phyloP scores from a whole-genome alignment of 2,888 invertebrate species.

The Amiota minor region DNA sequence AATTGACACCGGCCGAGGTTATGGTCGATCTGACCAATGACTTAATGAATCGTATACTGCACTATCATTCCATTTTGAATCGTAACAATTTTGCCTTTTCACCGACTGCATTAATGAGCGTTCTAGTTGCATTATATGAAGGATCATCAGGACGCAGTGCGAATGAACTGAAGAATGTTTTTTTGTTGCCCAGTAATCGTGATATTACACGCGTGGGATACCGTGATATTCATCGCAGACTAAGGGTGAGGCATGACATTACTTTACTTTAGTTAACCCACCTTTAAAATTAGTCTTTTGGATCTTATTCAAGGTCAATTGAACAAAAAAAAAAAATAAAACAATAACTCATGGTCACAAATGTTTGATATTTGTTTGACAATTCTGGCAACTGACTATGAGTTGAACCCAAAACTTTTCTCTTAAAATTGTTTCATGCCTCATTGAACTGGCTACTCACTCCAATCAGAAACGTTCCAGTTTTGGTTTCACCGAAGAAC shows the following conservation, averaged over 20 bases:
- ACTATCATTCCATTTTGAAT: slow-evolving; percentile 82
- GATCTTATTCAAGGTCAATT: too few relatives aligned
- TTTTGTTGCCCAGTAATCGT: slow-evolving; percentile 82
- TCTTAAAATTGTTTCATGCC: too few relatives aligned
- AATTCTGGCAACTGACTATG: too few relatives aligned
- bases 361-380: too few relatives aligned
- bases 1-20: slow-evolving; percentile 78
- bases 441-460: too few relatives aligned
- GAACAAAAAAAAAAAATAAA: too few relatives aligned
- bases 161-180: slow-evolving; percentile 81
- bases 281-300: too few relatives aligned
- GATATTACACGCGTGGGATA: slow-evolving; percentile 84
- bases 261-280: too few relatives aligned
- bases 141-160: slow-evolving; percentile 84
- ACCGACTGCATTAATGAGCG: slow-evolving; percentile 86
- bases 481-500: too few relatives aligned
- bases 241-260: slow-evolving; percentile 78
- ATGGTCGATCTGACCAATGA: slow-evolving; percentile 88
- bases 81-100: slow-evolving; percentile 89
- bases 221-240: slow-evolving; percentile 86
- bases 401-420: too few relatives aligned
- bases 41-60: slow-evolving; percentile 80
- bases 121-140: slow-evolving; percentile 85
- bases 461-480: too few relatives aligned
- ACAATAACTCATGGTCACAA: too few relatives aligned